Conservation (phyloP, 2,888 invertebrate genomes). For the Hofmannophila pseudospretella region DNA sequence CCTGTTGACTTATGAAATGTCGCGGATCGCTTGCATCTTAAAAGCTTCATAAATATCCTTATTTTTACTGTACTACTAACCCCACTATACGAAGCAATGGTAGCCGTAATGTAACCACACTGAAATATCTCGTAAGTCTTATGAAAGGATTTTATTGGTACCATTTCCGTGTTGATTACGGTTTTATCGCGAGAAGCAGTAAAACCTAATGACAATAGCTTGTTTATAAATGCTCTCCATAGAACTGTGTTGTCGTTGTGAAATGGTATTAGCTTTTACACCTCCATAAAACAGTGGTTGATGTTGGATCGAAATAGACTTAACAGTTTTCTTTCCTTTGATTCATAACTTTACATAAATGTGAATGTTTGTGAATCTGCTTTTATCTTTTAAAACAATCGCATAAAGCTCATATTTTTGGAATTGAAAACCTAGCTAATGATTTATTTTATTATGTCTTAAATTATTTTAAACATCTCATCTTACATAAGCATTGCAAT, state of each 20-base stretch:
- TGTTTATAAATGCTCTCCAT: constrained; percentile 21
- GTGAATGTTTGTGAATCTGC: neutral
- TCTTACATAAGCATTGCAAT: constrained; percentile 6
- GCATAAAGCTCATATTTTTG: too few relatives aligned
- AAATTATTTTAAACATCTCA: constrained; percentile 1
- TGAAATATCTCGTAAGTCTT: too few relatives aligned
- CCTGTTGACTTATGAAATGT: constrained; percentile 12
- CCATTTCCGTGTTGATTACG: constrained; percentile 6
- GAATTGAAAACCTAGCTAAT: too few relatives aligned
- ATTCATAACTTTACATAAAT: constrained; percentile 6
- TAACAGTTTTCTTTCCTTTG: constrained; percentile 31
- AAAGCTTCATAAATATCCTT: too few relatives aligned
- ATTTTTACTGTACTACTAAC: too few relatives aligned
- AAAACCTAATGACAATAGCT: constrained; percentile 26
- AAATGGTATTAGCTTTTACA: constrained; percentile 31
- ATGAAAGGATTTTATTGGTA: constrained; percentile 3
- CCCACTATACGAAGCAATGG: too few relatives aligned
- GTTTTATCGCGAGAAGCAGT: constrained; percentile 14
- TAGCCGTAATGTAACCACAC: too few relatives aligned
- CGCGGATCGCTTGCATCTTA: too few relatives aligned
- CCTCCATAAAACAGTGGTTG: constrained; percentile 32
- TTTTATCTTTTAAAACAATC: neutral
- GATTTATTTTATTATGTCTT: neutral
- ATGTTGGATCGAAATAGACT: constrained; percentile 39
- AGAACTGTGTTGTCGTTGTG: constrained; percentile 26